phyloP scores from a whole-genome alignment of 1,140 invertebrate species.

The Rhyacophila brunnea region DNA sequence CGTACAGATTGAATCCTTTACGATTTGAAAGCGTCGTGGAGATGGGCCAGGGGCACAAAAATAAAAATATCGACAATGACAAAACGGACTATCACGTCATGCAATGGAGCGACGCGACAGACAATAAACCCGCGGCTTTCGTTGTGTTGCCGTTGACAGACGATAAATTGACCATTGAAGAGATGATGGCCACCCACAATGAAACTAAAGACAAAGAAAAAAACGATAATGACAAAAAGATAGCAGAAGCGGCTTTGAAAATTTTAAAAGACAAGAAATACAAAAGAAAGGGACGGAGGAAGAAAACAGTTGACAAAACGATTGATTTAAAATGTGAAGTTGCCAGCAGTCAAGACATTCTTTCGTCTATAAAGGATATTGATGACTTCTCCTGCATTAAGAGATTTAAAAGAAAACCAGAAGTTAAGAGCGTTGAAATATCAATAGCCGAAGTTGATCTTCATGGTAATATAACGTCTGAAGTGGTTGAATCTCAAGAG shows the following conservation, averaged over 20 bases:
- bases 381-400: constrained; percentile 6
- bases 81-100: constrained; percentile 19
- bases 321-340: too few species aligned
- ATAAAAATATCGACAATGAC: constrained; percentile 4
- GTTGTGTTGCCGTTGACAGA: constrained; percentile 3
- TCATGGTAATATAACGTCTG: constrained; percentile 26
- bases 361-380: not conserved
- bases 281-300: too few species aligned
- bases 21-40: constrained; percentile 77
- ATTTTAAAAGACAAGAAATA: too few species aligned
- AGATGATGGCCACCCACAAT: too few species aligned
- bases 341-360: too few species aligned
- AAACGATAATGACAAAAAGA: too few species aligned
- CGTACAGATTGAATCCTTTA: constrained; percentile 71
- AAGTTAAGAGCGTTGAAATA: constrained; percentile 24
- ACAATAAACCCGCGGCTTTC: constrained; percentile 17
- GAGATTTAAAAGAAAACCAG: not conserved
- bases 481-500: constrained; percentile 29
- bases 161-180: too few species aligned
- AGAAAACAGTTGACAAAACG: too few species aligned
- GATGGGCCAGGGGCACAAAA: constrained; percentile 37
- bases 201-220: too few species aligned
- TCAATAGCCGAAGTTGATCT: constrained; percentile 30
- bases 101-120: constrained; percentile 1
- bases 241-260: too few species aligned